Evolutionary conservation across 2,113 vertebrate species (phyloP), one percentile per base, ranked within the genome.

Genomic region (Trogon surrucura): DNA sequence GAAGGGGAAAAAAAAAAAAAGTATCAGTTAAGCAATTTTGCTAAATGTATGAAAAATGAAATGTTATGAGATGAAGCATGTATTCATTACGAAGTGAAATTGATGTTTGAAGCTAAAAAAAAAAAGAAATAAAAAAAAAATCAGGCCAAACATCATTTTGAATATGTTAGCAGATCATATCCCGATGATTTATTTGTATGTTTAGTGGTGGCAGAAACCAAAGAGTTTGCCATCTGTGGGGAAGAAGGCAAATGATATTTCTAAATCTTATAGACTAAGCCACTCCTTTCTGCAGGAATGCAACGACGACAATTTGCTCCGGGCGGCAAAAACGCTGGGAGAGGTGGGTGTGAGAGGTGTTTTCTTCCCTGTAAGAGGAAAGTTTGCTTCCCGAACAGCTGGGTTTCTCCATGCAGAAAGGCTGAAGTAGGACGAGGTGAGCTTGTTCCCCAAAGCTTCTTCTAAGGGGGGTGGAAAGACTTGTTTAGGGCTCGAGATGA

Each of bases 51-150:
- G 82, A 89, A 80, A 96, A 92, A 95, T 93, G 80, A 57, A 96
- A 97, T 94, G 89, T 96, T 84, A 95, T 65, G 78, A 96, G 73
- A 54, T 58, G 80, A 90, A 91, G n/a, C 54, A 80, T 96, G 83
- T 92, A 93, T 85, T 96, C 94, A 96, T 88, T 97, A 75, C 11
- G 5, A 79, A 93, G 81, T 48, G 32, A 97, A 97, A 91, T 96
- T 94, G 93, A 91, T 96, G 94, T 96, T 96, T 96, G 97, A 96
- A 85, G 75, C 88, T 93, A 89, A 95, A 95, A 93, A 84, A 81
- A 73, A 67, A 36, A 70, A 51, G 10, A 9, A 36, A 44, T 10
- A 17, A 48, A 56, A 87, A 88, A 34, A 54, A 41, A 65, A 61
- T 79, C 71, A 97, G 80, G 74, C 85, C 86, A 95, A 94, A 88